phyloP scores from a whole-genome alignment of 1,140 invertebrate genomes.

The Monomorium pharaonis region DNA sequence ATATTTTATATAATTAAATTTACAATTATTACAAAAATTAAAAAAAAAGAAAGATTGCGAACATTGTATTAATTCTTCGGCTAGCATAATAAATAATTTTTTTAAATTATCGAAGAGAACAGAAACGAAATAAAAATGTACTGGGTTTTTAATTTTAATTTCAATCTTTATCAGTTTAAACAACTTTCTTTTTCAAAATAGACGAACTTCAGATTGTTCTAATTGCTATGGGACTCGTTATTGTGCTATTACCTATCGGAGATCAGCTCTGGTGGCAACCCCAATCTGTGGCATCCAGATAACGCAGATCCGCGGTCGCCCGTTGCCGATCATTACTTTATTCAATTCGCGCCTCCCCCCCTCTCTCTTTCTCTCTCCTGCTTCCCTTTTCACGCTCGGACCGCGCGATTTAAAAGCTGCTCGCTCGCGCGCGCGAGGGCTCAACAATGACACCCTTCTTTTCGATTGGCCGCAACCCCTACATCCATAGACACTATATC shows the following conservation, averaged over 20 bases:
- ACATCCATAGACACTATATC: slow-evolving; percentile 16
- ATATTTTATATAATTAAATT: background rate
- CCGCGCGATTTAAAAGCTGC: slow-evolving; percentile 65
- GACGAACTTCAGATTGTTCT: background rate
- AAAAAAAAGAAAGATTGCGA: background rate
- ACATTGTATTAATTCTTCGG: background rate
- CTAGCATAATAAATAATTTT: background rate
- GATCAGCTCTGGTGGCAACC: slow-evolving; percentile 60
- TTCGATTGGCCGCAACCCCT: slow-evolving; percentile 54
- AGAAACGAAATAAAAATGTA: background rate
- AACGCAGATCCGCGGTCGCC: slow-evolving; percentile 60
- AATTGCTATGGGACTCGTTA: background rate
- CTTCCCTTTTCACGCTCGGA: slow-evolving; percentile 44
- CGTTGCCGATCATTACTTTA: slow-evolving; percentile 75
- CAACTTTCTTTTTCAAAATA: background rate
- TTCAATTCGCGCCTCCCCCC: slow-evolving; percentile 67
- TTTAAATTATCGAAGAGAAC: background rate
- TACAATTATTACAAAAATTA: background rate
- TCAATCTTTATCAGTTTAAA: no score
- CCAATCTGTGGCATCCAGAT: slow-evolving; percentile 76
- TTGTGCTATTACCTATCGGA: slow-evolving; percentile 51
- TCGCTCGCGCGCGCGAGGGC: slow-evolving; percentile 40
- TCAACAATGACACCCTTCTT: slow-evolving; percentile 66
- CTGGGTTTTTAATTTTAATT: background rate
- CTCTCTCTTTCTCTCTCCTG: slow-evolving; percentile 15